These are phyloP conservation scores for Spea hammondii DNA, from an alignment of 2,797 vertebrate genomes.

Conservation along the genomic window DNA sequence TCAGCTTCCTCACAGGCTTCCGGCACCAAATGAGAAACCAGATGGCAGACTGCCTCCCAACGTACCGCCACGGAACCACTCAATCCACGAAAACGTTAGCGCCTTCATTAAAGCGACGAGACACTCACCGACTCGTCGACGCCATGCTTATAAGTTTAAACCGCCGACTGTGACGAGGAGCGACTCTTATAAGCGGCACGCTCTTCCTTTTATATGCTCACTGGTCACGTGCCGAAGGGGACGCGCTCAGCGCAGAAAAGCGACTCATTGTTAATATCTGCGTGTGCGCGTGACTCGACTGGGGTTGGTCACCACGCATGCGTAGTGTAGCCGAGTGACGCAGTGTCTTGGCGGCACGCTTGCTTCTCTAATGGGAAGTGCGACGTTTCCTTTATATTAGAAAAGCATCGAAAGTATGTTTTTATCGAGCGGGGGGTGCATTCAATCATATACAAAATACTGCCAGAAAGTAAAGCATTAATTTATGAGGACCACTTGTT, in stretches of 20 bases:
- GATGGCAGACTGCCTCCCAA: background rate
- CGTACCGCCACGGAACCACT: background rate
- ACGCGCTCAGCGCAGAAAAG: background rate
- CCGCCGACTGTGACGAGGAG: background rate
- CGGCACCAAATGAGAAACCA: too few species aligned
- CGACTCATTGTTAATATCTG: background rate
- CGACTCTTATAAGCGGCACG: background rate
- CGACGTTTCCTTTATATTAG: too few species aligned
- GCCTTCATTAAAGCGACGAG: too few species aligned
- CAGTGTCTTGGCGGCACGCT: too few species aligned
- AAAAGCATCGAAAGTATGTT: too few species aligned
- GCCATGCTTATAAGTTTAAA: conserved; percentile 54
- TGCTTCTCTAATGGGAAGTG: too few species aligned
- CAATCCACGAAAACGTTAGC: background rate
- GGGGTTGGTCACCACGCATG: background rate
- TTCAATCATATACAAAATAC: too few species aligned
- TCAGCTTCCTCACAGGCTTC: background rate
- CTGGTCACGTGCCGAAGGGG: conserved; percentile 29
- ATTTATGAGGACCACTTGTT: too few species aligned
- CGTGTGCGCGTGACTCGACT: background rate
- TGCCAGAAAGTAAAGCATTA: too few species aligned
- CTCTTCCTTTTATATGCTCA: conserved; percentile 34
- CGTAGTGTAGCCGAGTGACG: too few species aligned
- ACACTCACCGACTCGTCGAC: conserved; percentile 64
- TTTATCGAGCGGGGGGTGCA: too few species aligned